Evolutionary conservation across 2,888 invertebrate species (phyloP), one percentile per base, ranked within the genome.

Genomic region (Agrotis puta): DNA sequence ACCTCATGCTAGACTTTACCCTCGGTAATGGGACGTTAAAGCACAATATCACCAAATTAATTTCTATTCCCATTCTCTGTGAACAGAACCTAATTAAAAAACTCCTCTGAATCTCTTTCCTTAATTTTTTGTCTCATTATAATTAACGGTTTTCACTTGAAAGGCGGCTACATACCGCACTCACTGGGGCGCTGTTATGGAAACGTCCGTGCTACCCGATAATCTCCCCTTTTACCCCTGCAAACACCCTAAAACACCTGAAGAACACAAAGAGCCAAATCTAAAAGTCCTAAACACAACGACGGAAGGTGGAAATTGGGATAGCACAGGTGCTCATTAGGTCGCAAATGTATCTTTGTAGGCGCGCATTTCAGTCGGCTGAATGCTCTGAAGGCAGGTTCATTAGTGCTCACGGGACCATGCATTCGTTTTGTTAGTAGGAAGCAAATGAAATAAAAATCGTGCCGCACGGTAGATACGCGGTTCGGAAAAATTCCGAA

Each of bases 371-470:
- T 87, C 74, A 88, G 82, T 76, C 85, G 81, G 83, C 75, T 84
- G 87, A 88, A 88, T 86, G 87, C 87, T 90, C 84, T 88, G 88
- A 89, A 90, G 89, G 89, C 88, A 88, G 89, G 89, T 92, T 92
- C 92, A 92, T 93, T 93, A 93, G 89, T 88, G 90, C 85, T 90
- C 89, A 83, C 84, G 85, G 87, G 87, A 88, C 88, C 88, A 87
- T 90, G 88, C 87, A 88, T 88, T 87, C 88, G 88, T 89, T 89
- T 88, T 85, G 88, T 86, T 87, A 86, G 78, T 83, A 84, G 78
- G 81, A 87, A 82, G 83, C 81, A 88, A 89, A 92, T 86, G 87
- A 87, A 90, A 87, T 87, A 90, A 90, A 91, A 88, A 84, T 75
- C 72, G 83, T 81, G 82, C 76, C 81, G 77, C 80, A 74, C 76